A percentile compares a stretch with the other conserved stretches of the same genome.
phyloP scores from a whole-genome alignment of 2,888 invertebrate species.

The Eurytoma californica region DNA sequence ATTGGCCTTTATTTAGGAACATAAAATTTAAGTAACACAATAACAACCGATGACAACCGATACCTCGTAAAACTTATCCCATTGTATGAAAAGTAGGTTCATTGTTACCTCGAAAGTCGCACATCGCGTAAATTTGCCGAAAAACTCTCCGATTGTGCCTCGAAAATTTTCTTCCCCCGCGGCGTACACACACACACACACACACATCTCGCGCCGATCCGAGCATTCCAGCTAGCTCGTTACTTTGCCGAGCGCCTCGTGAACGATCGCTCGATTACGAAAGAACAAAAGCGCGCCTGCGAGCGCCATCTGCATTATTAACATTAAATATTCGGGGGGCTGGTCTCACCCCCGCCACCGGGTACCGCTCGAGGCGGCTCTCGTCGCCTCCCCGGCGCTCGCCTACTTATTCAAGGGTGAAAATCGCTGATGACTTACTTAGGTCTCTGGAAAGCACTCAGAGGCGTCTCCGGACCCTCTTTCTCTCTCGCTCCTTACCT shows the following conservation, averaged over 20 bases:
- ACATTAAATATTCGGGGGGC: conserved; percentile 16
- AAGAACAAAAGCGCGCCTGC: not conserved
- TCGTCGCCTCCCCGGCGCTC: not conserved
- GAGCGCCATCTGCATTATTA: not conserved
- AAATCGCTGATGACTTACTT: conserved; percentile 56
- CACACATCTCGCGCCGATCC: no score
- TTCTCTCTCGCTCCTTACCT: not conserved
- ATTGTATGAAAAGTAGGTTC: no score
- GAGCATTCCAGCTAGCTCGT: no score
- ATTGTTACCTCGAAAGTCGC: no score
- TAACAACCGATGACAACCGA: no score
- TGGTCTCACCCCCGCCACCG: not conserved
- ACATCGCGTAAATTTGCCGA: no score
- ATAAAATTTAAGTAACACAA: no score
- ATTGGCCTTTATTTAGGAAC: no score
- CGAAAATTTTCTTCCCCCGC: no score
- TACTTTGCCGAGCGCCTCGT: not conserved
- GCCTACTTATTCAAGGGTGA: conserved; percentile 44
- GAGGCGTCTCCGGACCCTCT: conserved; percentile 2
- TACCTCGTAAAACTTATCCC: no score
- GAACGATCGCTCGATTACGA: not conserved
- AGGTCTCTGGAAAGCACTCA: conserved; percentile 50
- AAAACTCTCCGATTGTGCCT: no score
- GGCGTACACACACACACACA: no score
- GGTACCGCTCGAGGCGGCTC: not conserved